These are phyloP conservation scores for Pampus argenteus DNA, from an alignment of 2,797 vertebrate genomes.

Conservation along the genomic window DNA sequence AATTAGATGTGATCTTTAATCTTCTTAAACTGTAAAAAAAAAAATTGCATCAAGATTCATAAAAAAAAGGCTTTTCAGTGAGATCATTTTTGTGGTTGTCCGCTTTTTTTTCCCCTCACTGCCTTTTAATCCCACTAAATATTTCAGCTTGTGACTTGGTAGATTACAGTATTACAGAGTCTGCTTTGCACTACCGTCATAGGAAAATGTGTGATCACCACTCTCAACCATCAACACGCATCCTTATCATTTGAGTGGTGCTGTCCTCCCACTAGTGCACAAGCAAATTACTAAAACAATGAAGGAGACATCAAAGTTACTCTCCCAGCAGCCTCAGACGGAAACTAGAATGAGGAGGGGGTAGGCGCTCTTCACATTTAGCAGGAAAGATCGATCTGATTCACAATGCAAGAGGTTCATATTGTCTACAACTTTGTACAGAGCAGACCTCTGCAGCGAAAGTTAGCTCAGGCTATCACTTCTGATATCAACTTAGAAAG, in stretches of 20 bases:
- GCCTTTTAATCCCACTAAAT: background rate
- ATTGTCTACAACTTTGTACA: constrained; percentile 9
- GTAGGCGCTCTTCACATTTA: background rate
- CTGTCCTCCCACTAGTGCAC: background rate
- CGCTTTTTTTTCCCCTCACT: background rate
- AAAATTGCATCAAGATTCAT: background rate
- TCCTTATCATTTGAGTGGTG: constrained; percentile 17
- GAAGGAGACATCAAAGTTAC: constrained; percentile 13
- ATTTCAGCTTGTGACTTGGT: background rate
- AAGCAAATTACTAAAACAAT: constrained; percentile 11
- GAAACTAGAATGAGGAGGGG: constrained; percentile 2
- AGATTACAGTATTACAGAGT: constrained; percentile 2
- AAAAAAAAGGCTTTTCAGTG: constrained; percentile 1
- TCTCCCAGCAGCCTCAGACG: background rate
- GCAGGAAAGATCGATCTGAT: constrained; percentile 14
- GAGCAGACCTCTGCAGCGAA: constrained; percentile 29
- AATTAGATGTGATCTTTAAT: constrained; percentile 22
- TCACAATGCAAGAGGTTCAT: background rate
- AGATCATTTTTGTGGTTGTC: constrained; percentile 14
- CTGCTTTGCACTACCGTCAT: background rate
- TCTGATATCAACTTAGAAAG: constrained; percentile 56
- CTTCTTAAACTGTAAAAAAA: background rate
- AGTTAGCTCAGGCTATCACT: constrained; percentile 43
- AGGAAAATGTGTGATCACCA: constrained; percentile 3
- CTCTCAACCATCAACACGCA: constrained; percentile 14